Conservation (phyloP, 2,797 vertebrate genomes). For the Chaetodon trifasciatus region DNA sequence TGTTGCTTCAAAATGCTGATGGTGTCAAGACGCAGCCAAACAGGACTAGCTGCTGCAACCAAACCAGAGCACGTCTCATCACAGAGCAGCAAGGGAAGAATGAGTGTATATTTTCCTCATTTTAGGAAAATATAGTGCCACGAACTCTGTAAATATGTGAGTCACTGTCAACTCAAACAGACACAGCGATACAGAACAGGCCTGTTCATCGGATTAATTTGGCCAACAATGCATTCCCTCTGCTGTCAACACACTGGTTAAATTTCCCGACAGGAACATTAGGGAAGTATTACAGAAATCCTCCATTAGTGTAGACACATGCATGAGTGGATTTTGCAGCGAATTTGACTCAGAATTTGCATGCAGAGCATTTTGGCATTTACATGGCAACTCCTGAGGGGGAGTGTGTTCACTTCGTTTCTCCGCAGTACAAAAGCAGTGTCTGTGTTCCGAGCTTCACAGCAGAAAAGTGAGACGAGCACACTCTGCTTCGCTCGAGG, state of each 20-base stretch:
- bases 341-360: neutral
- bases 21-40: constrained; percentile 8
- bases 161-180: neutral
- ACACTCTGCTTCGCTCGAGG: neutral
- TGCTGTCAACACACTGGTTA: neutral
- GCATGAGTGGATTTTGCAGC: neutral
- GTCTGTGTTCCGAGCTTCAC: neutral
- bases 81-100: neutral
- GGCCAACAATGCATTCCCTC: neutral
- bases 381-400: neutral
- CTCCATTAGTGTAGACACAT: neutral
- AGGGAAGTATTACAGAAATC: neutral
- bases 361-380: neutral
- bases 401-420: neutral
- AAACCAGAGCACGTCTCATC: neutral
- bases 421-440: constrained; percentile 7
- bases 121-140: neutral
- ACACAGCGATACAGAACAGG: neutral
- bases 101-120: neutral
- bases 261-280: neutral
- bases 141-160: neutral
- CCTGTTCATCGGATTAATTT: neutral
- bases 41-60: neutral
- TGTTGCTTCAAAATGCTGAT: neutral
- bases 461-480: neutral